These are phyloP conservation scores for Rhabdomys dilectus DNA, from an alignment of 2,113 vertebrate species.

Conservation along the genomic window DNA sequence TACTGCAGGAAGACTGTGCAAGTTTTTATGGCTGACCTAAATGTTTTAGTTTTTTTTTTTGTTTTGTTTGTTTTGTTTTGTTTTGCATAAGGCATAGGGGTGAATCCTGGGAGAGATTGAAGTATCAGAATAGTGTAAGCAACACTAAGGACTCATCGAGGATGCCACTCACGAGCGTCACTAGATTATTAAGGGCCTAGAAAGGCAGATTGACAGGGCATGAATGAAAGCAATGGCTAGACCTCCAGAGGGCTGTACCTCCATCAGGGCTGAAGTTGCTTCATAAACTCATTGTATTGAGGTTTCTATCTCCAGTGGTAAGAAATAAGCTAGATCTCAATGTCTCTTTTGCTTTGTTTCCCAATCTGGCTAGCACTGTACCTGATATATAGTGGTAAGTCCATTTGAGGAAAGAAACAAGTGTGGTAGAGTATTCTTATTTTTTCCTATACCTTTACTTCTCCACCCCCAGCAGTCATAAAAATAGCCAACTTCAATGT, in stretches of 20 bases:
- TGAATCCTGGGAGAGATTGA: neutral
- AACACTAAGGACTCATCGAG: neutral
- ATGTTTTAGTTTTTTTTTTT: neutral
- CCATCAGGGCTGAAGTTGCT: neutral
- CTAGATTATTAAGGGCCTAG: neutral
- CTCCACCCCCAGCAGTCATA: neutral
- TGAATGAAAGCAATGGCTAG: neutral
- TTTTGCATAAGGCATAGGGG: neutral
- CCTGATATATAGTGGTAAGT: neutral
- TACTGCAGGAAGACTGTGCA: neutral
- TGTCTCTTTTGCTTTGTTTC: neutral
- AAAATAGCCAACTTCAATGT: neutral
- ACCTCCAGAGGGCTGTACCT: neutral
- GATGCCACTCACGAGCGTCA: neutral
- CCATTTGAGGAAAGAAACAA: constrained; percentile 33
- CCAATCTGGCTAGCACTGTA: neutral
- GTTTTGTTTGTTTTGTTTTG: too few relatives aligned
- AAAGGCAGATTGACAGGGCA: neutral
- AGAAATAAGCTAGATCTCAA: neutral
- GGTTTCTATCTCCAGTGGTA: neutral
- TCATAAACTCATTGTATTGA: neutral
- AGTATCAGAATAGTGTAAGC: neutral
- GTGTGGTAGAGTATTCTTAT: neutral
- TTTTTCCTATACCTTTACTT: neutral
- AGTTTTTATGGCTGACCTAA: neutral